phyloP scores from a whole-genome alignment of 2,797 vertebrate species.

The Cephalopachus bancanus region DNA sequence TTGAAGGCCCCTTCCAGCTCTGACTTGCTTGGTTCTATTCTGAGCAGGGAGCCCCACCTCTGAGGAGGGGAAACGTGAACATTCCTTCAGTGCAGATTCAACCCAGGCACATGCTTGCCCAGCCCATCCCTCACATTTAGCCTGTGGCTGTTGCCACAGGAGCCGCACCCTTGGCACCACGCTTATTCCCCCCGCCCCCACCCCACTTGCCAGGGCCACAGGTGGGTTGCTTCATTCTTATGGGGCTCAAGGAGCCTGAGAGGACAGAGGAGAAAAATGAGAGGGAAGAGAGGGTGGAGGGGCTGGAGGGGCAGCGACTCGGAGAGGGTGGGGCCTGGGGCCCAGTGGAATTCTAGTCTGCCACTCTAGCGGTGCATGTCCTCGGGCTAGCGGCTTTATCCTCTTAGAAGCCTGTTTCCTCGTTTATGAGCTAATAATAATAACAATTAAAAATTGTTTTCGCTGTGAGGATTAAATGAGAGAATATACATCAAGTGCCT shows the following conservation, averaged over 20 bases:
- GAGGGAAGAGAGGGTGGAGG: neutral
- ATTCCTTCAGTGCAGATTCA: constrained; percentile 78
- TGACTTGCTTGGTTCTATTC: constrained; percentile 82
- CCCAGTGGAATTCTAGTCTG: neutral
- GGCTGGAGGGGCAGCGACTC: neutral
- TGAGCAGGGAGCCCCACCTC: constrained; percentile 78
- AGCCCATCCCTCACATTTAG: constrained; percentile 73
- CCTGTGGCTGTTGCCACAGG: constrained; percentile 66
- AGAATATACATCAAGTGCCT: constrained; percentile 9
- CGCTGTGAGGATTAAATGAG: constrained; percentile 40
- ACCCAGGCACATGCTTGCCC: constrained; percentile 76
- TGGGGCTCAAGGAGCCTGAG: neutral
- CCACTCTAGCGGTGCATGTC: neutral
- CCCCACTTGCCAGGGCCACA: constrained; percentile 60
- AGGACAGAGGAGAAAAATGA: neutral
- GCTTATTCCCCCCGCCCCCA: neutral
- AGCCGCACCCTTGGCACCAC: constrained; percentile 72
- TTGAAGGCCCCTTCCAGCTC: constrained; percentile 78
- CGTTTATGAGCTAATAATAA: constrained; percentile 58
- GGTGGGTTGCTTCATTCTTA: constrained; percentile 55
- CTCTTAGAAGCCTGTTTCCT: constrained; percentile 33
- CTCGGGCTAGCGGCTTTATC: neutral
- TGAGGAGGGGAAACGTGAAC: constrained; percentile 64
- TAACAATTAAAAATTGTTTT: neutral
- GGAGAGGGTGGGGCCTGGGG: neutral